Evolutionary conservation across 2,888 invertebrate species (phyloP).

Genomic region (Erpobdella octoculata): DNA sequence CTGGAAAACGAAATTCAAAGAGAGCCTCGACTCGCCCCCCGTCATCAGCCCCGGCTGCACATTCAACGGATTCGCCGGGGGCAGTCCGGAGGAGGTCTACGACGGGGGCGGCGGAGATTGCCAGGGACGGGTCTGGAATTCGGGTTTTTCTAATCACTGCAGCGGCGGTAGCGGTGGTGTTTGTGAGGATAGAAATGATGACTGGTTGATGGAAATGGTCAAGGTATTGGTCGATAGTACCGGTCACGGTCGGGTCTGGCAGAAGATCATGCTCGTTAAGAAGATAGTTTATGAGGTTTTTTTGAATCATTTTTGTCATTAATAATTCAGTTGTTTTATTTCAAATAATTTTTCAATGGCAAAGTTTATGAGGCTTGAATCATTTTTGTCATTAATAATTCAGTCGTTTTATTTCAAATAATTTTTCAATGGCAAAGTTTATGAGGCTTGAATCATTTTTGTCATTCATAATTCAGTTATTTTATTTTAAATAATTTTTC

Average conservation of each 20-base stretch:
- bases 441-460: neutral
- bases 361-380: neutral
- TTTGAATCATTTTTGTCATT: too few species aligned
- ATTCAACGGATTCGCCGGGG: too few species aligned
- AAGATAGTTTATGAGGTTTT: neutral
- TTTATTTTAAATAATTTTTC: too few species aligned
- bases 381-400: too few species aligned
- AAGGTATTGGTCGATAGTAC: neutral
- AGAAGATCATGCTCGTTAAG: neutral
- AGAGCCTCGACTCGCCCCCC: too few species aligned
- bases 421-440: neutral
- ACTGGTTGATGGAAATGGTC: neutral
- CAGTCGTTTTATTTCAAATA: neutral
- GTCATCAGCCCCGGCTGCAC: too few species aligned
- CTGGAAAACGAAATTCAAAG: too few species aligned
- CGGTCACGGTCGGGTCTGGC: neutral
- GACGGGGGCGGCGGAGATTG: too few species aligned
- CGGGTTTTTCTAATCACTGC: neutral
- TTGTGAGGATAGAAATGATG: neutral
- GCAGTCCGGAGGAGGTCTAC: too few species aligned
- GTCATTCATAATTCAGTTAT: too few species aligned
- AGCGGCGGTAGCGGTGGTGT: neutral
- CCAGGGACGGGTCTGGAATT: too few species aligned
- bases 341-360: neutral
- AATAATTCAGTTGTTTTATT: neutral